Conservation (phyloP, 2,888 invertebrate species). For the Unio pictorum region DNA sequence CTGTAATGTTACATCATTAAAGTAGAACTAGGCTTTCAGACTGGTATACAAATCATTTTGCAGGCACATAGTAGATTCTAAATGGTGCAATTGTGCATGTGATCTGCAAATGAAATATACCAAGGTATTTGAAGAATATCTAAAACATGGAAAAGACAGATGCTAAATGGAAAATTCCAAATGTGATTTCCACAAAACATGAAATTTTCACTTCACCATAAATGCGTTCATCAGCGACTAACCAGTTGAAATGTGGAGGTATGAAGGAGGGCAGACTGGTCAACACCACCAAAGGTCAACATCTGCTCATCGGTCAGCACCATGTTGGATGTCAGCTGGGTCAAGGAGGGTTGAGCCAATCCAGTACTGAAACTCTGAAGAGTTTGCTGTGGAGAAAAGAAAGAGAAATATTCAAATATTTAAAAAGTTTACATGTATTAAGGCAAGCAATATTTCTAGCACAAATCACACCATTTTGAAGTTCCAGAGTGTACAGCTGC, state of each 20-base stretch:
- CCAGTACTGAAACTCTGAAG: conserved; percentile 4
- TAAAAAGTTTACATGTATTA: background rate
- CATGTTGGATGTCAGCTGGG: conserved; percentile 71
- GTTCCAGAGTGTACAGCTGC: too few species aligned
- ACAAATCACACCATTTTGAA: too few species aligned
- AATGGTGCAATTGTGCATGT: too few species aligned
- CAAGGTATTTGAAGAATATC: too few species aligned
- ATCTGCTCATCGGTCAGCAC: conserved; percentile 67
- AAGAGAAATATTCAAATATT: background rate
- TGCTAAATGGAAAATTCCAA: background rate
- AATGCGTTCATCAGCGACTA: conserved; percentile 7
- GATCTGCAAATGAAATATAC: too few species aligned
- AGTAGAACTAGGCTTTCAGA: too few species aligned
- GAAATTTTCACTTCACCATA: background rate
- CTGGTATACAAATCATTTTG: too few species aligned
- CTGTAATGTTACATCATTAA: too few species aligned
- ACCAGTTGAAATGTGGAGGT: conserved; percentile 58
- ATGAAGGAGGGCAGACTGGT: conserved; percentile 41
- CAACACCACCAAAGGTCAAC: conserved; percentile 56
- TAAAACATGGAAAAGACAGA: too few species aligned
- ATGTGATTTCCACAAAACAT: background rate
- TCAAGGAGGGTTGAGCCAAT: conserved; percentile 41
- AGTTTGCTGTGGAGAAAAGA: conserved; percentile 5
- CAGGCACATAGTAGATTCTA: too few species aligned
- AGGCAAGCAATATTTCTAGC: too few species aligned